phyloP scores from a whole-genome alignment of 2,888 invertebrate species.

The Seira sanloemensis region DNA sequence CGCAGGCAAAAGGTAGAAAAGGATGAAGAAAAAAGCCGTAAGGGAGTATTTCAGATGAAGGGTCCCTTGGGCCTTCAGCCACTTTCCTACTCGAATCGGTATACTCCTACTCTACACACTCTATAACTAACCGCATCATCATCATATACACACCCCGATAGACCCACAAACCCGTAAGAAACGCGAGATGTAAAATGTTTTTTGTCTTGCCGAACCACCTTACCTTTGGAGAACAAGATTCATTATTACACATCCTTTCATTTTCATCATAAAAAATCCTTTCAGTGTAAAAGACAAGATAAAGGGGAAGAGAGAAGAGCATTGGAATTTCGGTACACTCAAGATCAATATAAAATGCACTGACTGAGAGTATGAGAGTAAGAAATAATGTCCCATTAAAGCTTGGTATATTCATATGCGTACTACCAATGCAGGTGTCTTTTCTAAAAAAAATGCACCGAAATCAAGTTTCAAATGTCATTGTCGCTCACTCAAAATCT shows the following conservation, averaged over 20 bases:
- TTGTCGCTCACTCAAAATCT: too few relatives aligned
- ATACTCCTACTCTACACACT: neutral
- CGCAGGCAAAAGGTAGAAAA: neutral
- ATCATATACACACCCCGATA: neutral
- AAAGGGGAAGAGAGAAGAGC: too few relatives aligned
- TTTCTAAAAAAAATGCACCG: too few relatives aligned
- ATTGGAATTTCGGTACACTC: too few relatives aligned
- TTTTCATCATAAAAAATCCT: slow-evolving; percentile 5
- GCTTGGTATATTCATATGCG: too few relatives aligned
- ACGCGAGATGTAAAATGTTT: neutral
- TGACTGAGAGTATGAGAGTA: too few relatives aligned
- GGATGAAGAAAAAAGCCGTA: slow-evolving; percentile 35
- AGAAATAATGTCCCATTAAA: too few relatives aligned
- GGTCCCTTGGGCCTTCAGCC: slow-evolving; percentile 50
- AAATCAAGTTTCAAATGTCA: too few relatives aligned
- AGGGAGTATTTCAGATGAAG: slow-evolving; percentile 58
- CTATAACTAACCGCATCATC: neutral
- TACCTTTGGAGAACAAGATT: neutral
- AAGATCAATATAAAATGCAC: too few relatives aligned
- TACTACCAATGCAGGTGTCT: too few relatives aligned
- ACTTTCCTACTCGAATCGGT: slow-evolving; percentile 9
- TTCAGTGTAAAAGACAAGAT: too few relatives aligned
- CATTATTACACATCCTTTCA: neutral
- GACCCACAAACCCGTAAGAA: neutral
- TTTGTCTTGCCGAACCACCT: neutral